A percentile compares a stretch with the other conserved stretches of the same genome.
Evolutionary conservation across 2,797 vertebrate genomes (phyloP).

Genomic region (Microhierax caerulescens): DNA sequence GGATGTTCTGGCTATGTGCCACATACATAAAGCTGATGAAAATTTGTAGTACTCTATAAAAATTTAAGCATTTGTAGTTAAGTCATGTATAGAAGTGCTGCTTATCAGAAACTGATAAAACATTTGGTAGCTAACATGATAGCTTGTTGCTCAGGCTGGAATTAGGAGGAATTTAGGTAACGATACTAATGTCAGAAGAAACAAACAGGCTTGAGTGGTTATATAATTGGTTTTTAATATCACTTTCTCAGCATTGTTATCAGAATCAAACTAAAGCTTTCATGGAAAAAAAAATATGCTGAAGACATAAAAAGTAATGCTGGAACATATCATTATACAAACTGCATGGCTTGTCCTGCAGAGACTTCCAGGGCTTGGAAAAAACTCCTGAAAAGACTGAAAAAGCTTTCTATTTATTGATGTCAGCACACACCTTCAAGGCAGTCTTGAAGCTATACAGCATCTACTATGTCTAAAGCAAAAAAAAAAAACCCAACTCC

Average conservation of each 20-base stretch:
- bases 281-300: background rate
- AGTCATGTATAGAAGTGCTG: background rate
- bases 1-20: background rate
- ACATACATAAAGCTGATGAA: background rate
- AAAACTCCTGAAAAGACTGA: background rate
- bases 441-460: background rate
- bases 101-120: background rate
- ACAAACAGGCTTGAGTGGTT: background rate
- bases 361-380: background rate
- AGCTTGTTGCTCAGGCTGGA: background rate
- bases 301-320: background rate
- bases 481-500: background rate
- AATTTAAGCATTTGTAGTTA: background rate
- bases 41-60: background rate
- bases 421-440: background rate
- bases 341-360: background rate
- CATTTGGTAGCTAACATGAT: background rate
- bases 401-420: background rate
- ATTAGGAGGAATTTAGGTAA: background rate
- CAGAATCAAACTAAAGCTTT: background rate
- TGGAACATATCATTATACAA: background rate
- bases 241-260: background rate
- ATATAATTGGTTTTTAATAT: background rate
- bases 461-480: background rate
- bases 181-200: background rate